Evolutionary conservation across 2,797 vertebrate genomes (phyloP).

Genomic region (Coendou prehensilis): DNA sequence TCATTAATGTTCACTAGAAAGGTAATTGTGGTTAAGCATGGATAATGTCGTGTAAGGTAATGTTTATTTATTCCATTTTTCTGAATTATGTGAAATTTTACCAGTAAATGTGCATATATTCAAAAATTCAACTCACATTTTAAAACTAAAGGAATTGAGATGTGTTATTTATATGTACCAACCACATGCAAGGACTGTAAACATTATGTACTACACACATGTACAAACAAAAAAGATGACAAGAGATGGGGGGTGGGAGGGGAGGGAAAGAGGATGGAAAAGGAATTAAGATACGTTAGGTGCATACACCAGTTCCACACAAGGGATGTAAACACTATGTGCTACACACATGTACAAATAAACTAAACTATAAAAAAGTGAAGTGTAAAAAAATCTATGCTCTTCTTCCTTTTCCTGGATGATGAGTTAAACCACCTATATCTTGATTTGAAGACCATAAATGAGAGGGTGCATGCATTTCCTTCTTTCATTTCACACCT

Average conservation of each 20-base stretch:
- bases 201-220: background rate
- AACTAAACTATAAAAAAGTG: background rate
- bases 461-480: background rate
- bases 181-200: background rate
- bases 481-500: background rate
- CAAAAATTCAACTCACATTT: background rate
- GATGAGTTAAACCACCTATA: background rate
- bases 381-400: background rate
- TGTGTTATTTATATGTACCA: background rate
- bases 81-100: conserved; percentile 25
- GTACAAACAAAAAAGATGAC: background rate
- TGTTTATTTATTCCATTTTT: conserved; percentile 14
- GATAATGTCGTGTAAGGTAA: background rate
- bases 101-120: background rate
- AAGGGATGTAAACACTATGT: background rate
- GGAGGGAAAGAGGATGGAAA: background rate
- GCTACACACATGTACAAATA: background rate
- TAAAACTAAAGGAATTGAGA: background rate
- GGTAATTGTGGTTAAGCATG: background rate
- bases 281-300: background rate
- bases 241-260: background rate
- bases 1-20: background rate
- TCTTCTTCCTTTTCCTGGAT: background rate
- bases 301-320: background rate
- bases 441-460: background rate